Base-by-base conservation (phyloP, 2,797 vertebrate genomes). In the Leptatherina wallacei region DNA sequence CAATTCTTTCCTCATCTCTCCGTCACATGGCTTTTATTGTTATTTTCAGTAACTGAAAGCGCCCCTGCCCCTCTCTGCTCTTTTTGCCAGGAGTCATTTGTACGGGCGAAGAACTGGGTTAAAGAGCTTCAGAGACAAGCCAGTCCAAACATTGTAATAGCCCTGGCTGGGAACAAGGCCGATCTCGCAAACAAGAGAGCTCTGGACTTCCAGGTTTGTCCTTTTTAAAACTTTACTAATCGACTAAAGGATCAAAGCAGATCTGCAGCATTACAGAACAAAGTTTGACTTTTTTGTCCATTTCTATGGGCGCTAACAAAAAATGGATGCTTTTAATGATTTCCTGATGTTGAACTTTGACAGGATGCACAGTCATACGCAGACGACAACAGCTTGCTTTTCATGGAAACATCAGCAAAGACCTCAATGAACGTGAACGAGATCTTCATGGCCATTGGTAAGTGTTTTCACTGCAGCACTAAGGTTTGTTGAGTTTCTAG, bases 81-180 rank as follows among this genome's bases (percentile, higher is more conserved):
- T 89, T 54, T 91, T 90, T 93, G 78, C 81, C 94, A 99, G 98
- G 98, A 99, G 82, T 99, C 98, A 71, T 99, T 99, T 95, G 96
- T 96, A 86, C 97, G 98, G 94, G 98, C 98, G 38, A 99, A 99
- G 95, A 99, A 98, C 81, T 99, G 98, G 98, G 98, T 99, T 86
- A 99, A 99, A 94, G 98, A 99, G 93, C 97, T 99, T 86, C 98
- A 99, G 93, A 97, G 97, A 93, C 98, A 99, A 97, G 98, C 98
- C 92, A 99, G 97, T 92, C 97, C 98, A 87, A 99, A 97, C 85
- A 99, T 99, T 89, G 98, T 99, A 93, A 99, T 99, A 96, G 98
- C 98, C 80, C 95, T 99, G 95, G 96, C 98, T 76, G 98, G 98
- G 93, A 99, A 99, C 93, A 99, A 99, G 94, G 97, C 97, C 59